Conservation (phyloP, 2,113 vertebrate species). For the Nothoprocta perdicaria region DNA sequence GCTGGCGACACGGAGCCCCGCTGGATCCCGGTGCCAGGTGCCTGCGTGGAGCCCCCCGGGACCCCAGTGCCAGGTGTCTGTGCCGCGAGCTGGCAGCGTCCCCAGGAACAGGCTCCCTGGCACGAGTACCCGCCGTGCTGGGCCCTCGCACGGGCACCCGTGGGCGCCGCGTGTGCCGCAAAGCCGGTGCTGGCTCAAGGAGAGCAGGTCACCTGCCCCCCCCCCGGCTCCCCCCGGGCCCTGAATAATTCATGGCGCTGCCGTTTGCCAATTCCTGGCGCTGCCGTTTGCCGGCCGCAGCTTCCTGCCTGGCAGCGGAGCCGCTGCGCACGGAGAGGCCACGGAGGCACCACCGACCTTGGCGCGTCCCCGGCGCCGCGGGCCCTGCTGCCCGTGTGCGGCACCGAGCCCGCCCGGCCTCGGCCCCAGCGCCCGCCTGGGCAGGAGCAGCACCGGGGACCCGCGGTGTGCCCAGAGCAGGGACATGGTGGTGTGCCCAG, state of each 20-base stretch:
- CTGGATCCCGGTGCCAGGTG: neutral
- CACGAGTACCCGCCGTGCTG: too few relatives aligned
- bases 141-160: too few relatives aligned
- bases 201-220: slow-evolving; percentile 60
- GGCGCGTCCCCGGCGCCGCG: neutral
- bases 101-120: neutral
- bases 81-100: neutral
- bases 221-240: neutral
- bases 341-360: slow-evolving; percentile 53
- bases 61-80: too few relatives aligned
- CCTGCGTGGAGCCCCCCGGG: neutral
- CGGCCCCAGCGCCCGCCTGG: neutral
- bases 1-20: neutral
- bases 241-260: slow-evolving; percentile 75
- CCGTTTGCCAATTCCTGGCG: neutral
- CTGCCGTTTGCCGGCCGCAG: slow-evolving; percentile 15
- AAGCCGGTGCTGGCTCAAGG: slow-evolving; percentile 38
- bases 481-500: too few relatives aligned
- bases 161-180: neutral
- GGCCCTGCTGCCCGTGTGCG: slow-evolving; percentile 14
- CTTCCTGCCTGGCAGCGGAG: slow-evolving; percentile 62
- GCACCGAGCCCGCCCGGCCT: neutral
- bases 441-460: too few relatives aligned
- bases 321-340: slow-evolving; percentile 22
- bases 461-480: too few relatives aligned